Conservation (phyloP, 2,888 invertebrate species). For the Anorthoa munda region DNA sequence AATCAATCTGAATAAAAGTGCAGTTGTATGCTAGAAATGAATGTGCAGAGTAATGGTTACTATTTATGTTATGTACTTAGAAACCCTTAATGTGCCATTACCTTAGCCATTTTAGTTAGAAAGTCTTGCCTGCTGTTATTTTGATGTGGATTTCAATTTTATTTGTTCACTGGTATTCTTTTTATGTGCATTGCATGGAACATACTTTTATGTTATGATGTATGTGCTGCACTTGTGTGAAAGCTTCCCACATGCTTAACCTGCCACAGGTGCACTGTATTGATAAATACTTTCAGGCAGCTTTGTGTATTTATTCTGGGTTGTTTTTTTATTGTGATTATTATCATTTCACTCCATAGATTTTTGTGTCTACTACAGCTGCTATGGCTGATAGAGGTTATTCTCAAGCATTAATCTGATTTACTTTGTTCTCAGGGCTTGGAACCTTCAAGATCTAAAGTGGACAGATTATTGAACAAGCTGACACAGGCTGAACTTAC, state of each 20-base stretch:
- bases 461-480: constrained; percentile 78
- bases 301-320: constrained; percentile 12
- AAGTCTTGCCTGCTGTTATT: constrained; percentile 1
- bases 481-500: constrained; percentile 80
- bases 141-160: not conserved
- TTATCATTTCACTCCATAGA: not conserved
- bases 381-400: not conserved
- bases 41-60: constrained; percentile 26
- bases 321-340: not conserved
- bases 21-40: not conserved
- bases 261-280: not conserved
- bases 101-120: not conserved
- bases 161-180: not conserved
- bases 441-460: constrained; percentile 66
- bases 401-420: not conserved
- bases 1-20: not conserved
- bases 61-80: not conserved
- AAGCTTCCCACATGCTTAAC: not conserved
- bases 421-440: constrained; percentile 32
- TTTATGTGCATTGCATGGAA: constrained; percentile 35
- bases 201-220: not conserved
- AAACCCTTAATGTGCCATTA: constrained; percentile 6
- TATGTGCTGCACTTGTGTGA: constrained; percentile 2
- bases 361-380: not conserved
- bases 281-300: not conserved